These are phyloP conservation scores for Peromyscus leucopus DNA, from an alignment of 2,113 vertebrate species.

Conservation along the genomic window DNA sequence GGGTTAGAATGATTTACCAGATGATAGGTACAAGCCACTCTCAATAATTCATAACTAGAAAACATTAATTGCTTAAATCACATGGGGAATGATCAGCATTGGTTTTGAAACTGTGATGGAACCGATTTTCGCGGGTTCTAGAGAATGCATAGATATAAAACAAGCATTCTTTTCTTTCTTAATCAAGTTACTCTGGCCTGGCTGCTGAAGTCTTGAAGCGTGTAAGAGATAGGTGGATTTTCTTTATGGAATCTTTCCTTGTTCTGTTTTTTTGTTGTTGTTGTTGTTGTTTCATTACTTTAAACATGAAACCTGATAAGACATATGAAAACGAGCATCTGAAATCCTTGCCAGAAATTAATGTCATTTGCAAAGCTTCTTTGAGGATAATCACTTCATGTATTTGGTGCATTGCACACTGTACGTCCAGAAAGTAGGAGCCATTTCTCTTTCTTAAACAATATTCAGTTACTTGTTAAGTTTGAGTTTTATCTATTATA, in stretches of 20 bases:
- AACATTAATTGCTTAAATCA: constrained; percentile 24
- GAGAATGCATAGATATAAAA: not conserved
- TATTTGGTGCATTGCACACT: not conserved
- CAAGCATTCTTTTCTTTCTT: not conserved
- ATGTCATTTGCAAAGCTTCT: not conserved
- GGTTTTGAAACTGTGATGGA: not conserved
- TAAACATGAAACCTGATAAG: not conserved
- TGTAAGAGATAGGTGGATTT: not conserved
- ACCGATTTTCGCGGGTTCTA: not conserved
- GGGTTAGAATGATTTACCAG: constrained; percentile 56
- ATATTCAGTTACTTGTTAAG: not conserved
- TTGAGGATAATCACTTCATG: not conserved
- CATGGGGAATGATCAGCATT: not conserved
- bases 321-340: not conserved
- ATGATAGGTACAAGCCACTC: not conserved
- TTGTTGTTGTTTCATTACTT: not conserved
- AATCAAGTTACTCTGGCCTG: not conserved
- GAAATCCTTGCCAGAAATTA: not conserved
- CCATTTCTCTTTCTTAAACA: not conserved
- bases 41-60: not conserved
- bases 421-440: not conserved
- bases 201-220: not conserved
- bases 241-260: not conserved
- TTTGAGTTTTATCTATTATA: not conserved
- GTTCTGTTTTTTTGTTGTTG: not conserved